A percentile compares a stretch with the other conserved stretches of the same genome.
phyloP scores from a whole-genome alignment of 1,140 invertebrate genomes.

The Cotesia chilonis region DNA sequence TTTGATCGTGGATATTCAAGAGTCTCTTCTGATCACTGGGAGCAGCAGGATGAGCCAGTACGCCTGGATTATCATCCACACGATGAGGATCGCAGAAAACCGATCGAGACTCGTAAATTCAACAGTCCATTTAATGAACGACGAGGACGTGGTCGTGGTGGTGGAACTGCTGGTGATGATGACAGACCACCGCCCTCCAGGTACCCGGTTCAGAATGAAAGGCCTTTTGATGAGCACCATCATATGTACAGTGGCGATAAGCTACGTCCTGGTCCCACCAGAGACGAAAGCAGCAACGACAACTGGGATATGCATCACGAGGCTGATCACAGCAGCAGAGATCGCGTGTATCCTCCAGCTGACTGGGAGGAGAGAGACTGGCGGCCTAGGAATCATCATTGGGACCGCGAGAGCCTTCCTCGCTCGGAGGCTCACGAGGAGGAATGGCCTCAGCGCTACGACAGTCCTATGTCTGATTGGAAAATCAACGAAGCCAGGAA shows the following conservation, averaged over 20 bases:
- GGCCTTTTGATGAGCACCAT: slow-evolving; percentile 59
- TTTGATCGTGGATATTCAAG: slow-evolving; percentile 58
- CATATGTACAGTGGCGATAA: slow-evolving; percentile 48
- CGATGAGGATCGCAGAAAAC: slow-evolving; percentile 59
- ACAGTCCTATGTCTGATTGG: slow-evolving; percentile 59
- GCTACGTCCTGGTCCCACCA: slow-evolving; percentile 11
- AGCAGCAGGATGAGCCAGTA: slow-evolving; percentile 55
- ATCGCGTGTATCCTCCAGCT: slow-evolving; percentile 49
- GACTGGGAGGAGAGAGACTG: slow-evolving; percentile 65
- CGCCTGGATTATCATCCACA: slow-evolving; percentile 56
- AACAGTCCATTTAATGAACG: slow-evolving; percentile 60
- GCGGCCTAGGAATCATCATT: slow-evolving; percentile 51
- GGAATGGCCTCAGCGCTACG: slow-evolving; percentile 58
- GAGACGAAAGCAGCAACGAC: slow-evolving; percentile 57
- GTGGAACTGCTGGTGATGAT: slow-evolving; percentile 34
- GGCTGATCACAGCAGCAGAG: slow-evolving; percentile 53
- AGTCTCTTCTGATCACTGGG: slow-evolving; percentile 57
- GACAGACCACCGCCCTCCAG: slow-evolving; percentile 51
- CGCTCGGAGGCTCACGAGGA: slow-evolving; percentile 60
- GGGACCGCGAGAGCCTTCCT: slow-evolving; percentile 62
- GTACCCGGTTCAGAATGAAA: slow-evolving; percentile 52
- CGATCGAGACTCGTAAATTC: slow-evolving; percentile 54
- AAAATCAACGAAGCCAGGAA: slow-evolving; percentile 59
- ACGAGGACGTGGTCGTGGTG: slow-evolving; percentile 43
- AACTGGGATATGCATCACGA: slow-evolving; percentile 62